These are phyloP conservation scores for Amblyopsis rosae DNA, from an alignment of 2,113 vertebrate genomes.

Conservation along the genomic window DNA sequence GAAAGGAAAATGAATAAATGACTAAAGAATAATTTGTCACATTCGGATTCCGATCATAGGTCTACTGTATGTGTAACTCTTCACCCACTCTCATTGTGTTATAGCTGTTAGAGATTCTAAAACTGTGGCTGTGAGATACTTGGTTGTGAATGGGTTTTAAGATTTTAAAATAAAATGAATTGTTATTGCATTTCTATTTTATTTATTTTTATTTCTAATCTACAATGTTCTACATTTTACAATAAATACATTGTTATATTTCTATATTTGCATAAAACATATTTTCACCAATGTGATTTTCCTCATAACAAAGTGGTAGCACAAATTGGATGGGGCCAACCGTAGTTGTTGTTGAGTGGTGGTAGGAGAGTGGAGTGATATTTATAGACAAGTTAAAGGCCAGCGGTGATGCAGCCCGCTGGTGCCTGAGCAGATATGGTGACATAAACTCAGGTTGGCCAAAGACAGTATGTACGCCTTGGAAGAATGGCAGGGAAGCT, in stretches of 20 bases:
- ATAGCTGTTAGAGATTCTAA: too few relatives aligned
- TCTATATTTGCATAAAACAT: constrained; percentile 15
- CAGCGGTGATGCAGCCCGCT: constrained; percentile 52
- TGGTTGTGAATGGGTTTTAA: too few relatives aligned
- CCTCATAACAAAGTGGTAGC: constrained; percentile 4
- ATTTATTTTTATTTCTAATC: too few relatives aligned
- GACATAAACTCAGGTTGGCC: constrained; percentile 4
- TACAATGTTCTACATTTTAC: too few relatives aligned
- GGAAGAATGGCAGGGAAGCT: not conserved
- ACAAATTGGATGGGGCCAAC: too few relatives aligned
- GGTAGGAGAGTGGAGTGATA: constrained; percentile 30
- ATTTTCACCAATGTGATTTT: not conserved
- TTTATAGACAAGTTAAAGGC: constrained; percentile 74
- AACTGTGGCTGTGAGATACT: too few relatives aligned
- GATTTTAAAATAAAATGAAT: too few relatives aligned
- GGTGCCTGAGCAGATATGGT: constrained; percentile 21
- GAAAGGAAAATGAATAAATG: not conserved
- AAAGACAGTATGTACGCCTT: not conserved
- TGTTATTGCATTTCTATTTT: too few relatives aligned
- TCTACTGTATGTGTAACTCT: not conserved
- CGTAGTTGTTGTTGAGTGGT: not conserved
- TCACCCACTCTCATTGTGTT: not conserved
- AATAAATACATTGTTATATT: not conserved
- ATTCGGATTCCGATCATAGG: not conserved
- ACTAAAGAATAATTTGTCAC: not conserved